A percentile compares a stretch with the other conserved stretches of the same genome.
These are phyloP conservation scores for Chloroceryle aenea DNA, from an alignment of 2,113 vertebrate species.

Conservation along the genomic window DNA sequence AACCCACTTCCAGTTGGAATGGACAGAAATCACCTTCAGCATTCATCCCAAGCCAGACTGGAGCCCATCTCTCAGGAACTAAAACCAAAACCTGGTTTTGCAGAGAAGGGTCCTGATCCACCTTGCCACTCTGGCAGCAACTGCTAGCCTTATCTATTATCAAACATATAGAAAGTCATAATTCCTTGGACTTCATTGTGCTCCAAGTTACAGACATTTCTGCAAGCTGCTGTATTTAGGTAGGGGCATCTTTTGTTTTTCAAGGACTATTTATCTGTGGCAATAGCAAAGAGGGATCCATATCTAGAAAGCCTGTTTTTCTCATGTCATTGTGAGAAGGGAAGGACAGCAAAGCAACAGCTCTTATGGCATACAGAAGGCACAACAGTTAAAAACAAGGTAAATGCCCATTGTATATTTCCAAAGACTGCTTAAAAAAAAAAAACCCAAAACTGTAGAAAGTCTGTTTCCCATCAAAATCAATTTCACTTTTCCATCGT, in stretches of 20 bases:
- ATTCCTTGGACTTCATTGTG: not conserved
- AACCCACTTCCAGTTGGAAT: not conserved
- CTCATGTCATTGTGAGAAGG: not conserved
- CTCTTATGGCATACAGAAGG: not conserved
- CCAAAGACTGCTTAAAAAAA: not conserved
- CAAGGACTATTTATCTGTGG: not conserved
- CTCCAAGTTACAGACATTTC: not conserved
- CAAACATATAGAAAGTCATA: rapidly evolving
- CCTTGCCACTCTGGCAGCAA: not conserved
- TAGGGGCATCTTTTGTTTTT: not conserved
- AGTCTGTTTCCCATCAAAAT: not conserved
- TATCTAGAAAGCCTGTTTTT: not conserved
- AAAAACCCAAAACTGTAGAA: not conserved
- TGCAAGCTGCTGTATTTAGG: not conserved
- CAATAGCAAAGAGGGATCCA: not conserved
- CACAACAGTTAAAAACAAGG: not conserved
- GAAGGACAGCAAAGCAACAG: not conserved
- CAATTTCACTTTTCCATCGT: not conserved
- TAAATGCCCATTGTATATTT: not conserved
- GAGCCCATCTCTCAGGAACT: not conserved
- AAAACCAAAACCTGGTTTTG: not conserved
- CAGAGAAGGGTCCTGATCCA: not conserved
- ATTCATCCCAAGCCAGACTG: not conserved
- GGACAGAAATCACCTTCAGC: not conserved
- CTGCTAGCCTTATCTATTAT: not conserved